These are phyloP conservation scores for Neomorphus geoffroyi DNA, from an alignment of 2,797 vertebrate species.

Conservation along the genomic window DNA sequence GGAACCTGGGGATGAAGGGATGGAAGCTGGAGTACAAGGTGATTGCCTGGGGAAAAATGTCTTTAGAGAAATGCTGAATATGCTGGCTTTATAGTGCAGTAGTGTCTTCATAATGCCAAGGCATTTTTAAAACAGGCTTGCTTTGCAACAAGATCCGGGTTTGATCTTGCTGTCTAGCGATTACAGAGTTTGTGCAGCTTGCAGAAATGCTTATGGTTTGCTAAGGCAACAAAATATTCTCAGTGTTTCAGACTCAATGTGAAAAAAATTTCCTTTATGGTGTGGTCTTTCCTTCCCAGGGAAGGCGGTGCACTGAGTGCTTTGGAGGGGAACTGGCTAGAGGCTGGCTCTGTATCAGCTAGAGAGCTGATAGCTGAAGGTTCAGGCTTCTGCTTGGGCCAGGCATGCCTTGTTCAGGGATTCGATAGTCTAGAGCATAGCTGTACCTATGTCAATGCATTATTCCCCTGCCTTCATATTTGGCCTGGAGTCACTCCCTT, in stretches of 20 bases:
- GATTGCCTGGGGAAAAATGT: neutral
- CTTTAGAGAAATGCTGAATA: neutral
- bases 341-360: neutral
- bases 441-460: neutral
- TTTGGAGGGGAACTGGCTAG: neutral
- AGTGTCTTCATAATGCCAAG: neutral
- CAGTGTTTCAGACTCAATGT: neutral
- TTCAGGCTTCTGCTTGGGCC: neutral
- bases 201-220: neutral
- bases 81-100: neutral
- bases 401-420: fast-evolving
- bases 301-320: neutral
- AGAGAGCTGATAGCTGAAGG: neutral
- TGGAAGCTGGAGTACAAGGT: neutral
- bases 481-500: neutral
- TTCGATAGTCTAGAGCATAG: neutral
- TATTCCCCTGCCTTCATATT: neutral
- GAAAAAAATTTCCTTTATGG: neutral
- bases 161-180: neutral
- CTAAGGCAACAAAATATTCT: neutral
- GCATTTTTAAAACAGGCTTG: neutral
- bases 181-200: neutral
- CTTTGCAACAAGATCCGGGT: neutral
- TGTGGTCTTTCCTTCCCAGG: neutral
- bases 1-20: neutral